phyloP scores from a whole-genome alignment of 2,113 vertebrate species.

The Rhabdomys dilectus region DNA sequence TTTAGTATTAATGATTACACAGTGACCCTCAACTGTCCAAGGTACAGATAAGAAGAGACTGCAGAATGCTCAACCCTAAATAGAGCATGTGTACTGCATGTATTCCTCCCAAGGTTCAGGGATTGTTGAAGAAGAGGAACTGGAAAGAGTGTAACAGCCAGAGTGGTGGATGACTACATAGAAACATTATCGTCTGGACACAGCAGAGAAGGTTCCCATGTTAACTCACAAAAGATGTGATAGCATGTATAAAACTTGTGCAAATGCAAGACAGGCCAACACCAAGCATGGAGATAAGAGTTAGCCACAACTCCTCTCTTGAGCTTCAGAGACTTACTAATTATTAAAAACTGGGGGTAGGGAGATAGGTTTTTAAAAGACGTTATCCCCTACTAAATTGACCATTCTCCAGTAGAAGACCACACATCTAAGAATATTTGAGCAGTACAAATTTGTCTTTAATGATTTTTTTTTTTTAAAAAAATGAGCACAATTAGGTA shows the following conservation, averaged over 20 bases:
- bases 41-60: background rate
- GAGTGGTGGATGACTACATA: background rate
- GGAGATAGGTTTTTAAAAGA: background rate
- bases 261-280: background rate
- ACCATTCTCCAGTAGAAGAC: background rate
- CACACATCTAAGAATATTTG: background rate
- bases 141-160: background rate
- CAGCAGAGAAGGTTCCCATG: background rate
- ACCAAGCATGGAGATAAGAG: background rate
- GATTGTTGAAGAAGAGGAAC: background rate
- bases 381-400: background rate
- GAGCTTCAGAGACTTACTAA: background rate
- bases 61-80: background rate
- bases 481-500: background rate
- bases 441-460: background rate
- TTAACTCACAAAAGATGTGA: background rate
- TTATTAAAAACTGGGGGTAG: background rate
- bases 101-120: background rate
- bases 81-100: background rate
- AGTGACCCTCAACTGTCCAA: background rate
- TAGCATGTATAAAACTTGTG: background rate
- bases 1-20: background rate
- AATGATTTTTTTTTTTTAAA: background rate
- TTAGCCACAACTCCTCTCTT: background rate
- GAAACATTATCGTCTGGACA: background rate